Percentiles rank a stretch among this genome's conserved stretches.
These are phyloP conservation scores for Sinocyclocheilus maitianheensis DNA, from an alignment of 2,113 vertebrate species.

Conservation along the genomic window DNA sequence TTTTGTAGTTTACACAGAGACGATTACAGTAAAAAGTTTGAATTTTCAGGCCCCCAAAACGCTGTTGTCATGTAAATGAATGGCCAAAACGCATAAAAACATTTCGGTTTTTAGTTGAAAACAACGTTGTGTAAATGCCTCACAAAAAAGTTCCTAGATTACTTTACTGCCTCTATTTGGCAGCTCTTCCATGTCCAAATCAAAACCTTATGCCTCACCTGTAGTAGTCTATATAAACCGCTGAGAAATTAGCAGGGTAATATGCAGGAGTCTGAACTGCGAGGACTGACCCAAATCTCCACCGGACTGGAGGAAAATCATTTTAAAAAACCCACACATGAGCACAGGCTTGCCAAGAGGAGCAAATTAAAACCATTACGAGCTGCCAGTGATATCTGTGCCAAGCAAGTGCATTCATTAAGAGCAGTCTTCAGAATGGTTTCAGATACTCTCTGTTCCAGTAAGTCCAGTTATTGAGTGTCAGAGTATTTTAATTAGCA, in stretches of 20 bases:
- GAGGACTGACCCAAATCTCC: conserved; percentile 44
- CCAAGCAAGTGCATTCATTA: conserved; percentile 13
- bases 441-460: background rate
- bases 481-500: conserved; percentile 1
- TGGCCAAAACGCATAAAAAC: no score
- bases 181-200: conserved; percentile 2
- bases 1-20: no score
- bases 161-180: background rate
- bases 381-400: conserved; percentile 56
- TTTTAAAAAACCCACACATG: conserved; percentile 42
- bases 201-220: conserved; percentile 1
- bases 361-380: conserved; percentile 53
- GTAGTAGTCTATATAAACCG: conserved; percentile 14
- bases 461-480: background rate
- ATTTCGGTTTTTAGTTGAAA: background rate
- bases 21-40: no score
- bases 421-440: background rate
- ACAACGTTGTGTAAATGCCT: background rate
- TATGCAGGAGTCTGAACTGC: background rate
- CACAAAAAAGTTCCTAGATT: conserved; percentile 4
- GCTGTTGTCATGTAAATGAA: background rate
- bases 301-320: conserved; percentile 48
- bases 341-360: conserved; percentile 26
- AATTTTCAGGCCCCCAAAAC: no score
- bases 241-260: conserved; percentile 40